Base-by-base conservation (phyloP, 1,140 invertebrate species). In the Conus betulinus region DNA sequence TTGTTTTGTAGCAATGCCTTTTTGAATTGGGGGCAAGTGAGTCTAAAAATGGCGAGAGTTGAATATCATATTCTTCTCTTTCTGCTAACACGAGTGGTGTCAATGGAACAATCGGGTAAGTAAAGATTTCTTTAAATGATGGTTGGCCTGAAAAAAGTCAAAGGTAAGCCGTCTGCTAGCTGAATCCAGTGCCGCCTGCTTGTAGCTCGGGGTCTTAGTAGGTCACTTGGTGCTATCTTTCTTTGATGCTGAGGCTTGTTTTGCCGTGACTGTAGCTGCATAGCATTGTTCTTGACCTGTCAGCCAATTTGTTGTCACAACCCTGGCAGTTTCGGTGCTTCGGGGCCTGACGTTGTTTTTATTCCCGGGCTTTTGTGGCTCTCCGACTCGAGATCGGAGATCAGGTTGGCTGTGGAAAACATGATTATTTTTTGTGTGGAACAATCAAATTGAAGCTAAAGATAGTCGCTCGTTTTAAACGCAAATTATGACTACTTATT, bases 81-180 rank as follows among this genome's bases (percentile, higher is more conserved):
- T 23, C n/a, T 87, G 20, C 51, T 79, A 23, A 53, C 51, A 79
- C 76, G 71, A n/a, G 85, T 57, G 25, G 52, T 67, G 23, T 39
- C 71, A 8, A 23, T 23, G 6, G 85, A 87, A 67, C 85, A 87
- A 53, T 87, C 85, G 5, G 85, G 85, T 87, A 87, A 87, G 85
- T 87, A 2, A n/a, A 27, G 27, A 67, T 25, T 27, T 25, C 6
- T 23, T 3, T n/a, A 84, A 25, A 60, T 25, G 27, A 79, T 39
- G 67, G 7, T 39, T 39, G 39, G 39, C 39, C 39, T 39, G 39
- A 20, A 71, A 71, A n/a, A 71, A 71, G 67, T 23, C 7, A 78
- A 13, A 39, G n/a, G 27, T 39, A 78, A 78, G 39, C 39, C 79
- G 82, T 84, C 82, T 84, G 82, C 82, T 84, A 84, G 81, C 10